Percentiles rank a stretch among this genome's conserved stretches.
phyloP scores from a whole-genome alignment of 2,113 vertebrate species.

The Nothocercus julius region DNA sequence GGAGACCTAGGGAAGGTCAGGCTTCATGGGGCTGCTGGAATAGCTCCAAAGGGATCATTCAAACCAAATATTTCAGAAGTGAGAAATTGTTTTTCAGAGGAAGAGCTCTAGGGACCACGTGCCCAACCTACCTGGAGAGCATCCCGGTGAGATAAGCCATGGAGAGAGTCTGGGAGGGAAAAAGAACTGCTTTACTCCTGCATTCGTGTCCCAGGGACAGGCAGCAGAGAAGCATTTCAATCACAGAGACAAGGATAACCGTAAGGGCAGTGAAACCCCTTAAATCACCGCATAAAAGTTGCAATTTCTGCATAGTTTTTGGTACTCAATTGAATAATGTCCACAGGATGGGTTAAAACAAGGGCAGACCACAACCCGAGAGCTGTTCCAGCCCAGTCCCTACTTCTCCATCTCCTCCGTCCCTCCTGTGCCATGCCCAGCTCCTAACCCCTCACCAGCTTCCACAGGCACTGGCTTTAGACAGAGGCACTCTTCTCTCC shows the following conservation, averaged over 20 bases:
- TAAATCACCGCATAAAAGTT: not conserved
- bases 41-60: not conserved
- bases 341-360: not conserved
- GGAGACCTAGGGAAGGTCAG: not conserved
- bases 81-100: not conserved
- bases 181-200: not conserved
- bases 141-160: conserved; percentile 95
- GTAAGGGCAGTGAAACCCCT: not conserved
- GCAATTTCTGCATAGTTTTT: not conserved
- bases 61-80: accelerated
- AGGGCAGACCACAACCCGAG: not conserved
- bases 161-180: conserved; percentile 86
- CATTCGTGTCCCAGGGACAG: not conserved
- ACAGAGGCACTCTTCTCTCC: not conserved
- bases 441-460: not conserved
- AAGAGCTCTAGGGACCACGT: not conserved
- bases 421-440: not conserved
- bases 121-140: conserved; percentile 85
- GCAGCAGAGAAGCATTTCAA: not conserved
- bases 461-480: not conserved
- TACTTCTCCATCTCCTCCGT: not conserved
- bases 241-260: not conserved
- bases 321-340: not conserved
- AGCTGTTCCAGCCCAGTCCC: not conserved
- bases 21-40: not conserved